Base-by-base conservation (phyloP, 2,797 vertebrate species). In the Trematomus bernacchii region DNA sequence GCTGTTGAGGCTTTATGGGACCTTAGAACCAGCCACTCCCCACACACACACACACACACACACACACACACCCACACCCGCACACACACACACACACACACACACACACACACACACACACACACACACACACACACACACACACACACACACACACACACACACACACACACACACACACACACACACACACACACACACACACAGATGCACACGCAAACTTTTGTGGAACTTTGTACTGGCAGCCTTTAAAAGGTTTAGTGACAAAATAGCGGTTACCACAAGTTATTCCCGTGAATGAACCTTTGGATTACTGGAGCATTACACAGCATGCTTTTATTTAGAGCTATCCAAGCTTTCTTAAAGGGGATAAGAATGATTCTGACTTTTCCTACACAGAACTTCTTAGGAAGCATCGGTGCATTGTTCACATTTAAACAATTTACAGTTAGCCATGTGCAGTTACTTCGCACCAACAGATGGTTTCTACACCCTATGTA, bases 221-320 rank as follows among this genome's bases (percentile, higher is more conserved):
- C 73, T 53, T 82, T 19, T 78, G 78, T 81, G 77, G 71, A 79
- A 79, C 85, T 85, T 80, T 89, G 66, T 60, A 44, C 64, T 93
- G 92, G 89, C 90, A 86, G 80, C 73, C 14, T 65, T 71, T 84
- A 71, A 89, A 91, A 91, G 86, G 73, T 81, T 91, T 86, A 84
- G 88, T 85, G 89, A 92, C 91, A 90, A 86, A 92, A 87, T 89
- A 89, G 89, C 86, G 86, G 79, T 91, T 80, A 85, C 87, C 78
- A 16, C 80, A 85, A 84, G 79, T 91, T 90, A 86, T 92, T 90
- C 87, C 85, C 51, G 80, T 88, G 88, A 93, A 90, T 91, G 85
- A 91, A 85, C 77, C 52, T 81, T 85, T 92, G 91, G 89, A 86
- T 19, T 27, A 44, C 53, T 3, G n/a, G n/a, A n/a, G n/a, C n/a